phyloP scores from a whole-genome alignment of 2,888 invertebrate species.

The Andrena marginata region DNA sequence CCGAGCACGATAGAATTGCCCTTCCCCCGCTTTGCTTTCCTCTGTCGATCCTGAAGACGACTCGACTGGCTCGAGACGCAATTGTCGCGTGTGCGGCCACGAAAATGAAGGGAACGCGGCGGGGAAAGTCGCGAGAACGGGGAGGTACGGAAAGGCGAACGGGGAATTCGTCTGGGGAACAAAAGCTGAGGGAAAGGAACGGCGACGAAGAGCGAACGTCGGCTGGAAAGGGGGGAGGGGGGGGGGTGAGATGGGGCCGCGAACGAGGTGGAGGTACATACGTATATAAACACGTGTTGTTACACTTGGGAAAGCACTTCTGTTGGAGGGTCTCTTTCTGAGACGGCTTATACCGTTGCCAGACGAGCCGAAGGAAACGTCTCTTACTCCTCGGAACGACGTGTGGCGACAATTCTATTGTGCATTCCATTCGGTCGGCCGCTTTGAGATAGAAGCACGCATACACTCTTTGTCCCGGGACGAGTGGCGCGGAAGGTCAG shows the following conservation, averaged over 20 bases:
- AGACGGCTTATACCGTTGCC: slow-evolving; percentile 65
- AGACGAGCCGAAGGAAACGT: slow-evolving; percentile 66
- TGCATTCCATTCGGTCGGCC: slow-evolving; percentile 76
- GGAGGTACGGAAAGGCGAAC: slow-evolving; percentile 31
- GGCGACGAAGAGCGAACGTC: slow-evolving; percentile 1
- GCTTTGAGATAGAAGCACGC: slow-evolving; percentile 79
- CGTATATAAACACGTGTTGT: slow-evolving; percentile 62
- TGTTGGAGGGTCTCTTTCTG: slow-evolving; percentile 62
- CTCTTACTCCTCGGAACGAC: slow-evolving; percentile 68
- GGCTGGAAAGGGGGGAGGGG: no score
- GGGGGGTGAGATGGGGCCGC: neutral
- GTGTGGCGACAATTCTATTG: slow-evolving; percentile 79
- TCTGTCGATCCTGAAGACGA: slow-evolving; percentile 33
- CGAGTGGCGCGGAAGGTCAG: slow-evolving; percentile 52
- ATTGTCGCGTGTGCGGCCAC: slow-evolving; percentile 45
- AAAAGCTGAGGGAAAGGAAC: slow-evolving; percentile 14
- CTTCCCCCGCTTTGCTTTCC: slow-evolving; percentile 32
- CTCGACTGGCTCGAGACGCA: slow-evolving; percentile 38
- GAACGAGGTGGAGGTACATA: slow-evolving; percentile 3
- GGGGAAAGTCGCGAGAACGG: slow-evolving; percentile 1
- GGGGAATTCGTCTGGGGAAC: slow-evolving; percentile 21
- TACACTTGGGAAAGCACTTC: slow-evolving; percentile 65
- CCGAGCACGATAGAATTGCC: slow-evolving; percentile 60
- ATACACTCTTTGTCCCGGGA: slow-evolving; percentile 67
- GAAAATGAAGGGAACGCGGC: neutral